A percentile compares a stretch with the other conserved stretches of the same genome.
Conservation (phyloP, 2,797 vertebrate genomes). For the Lindbergichthys nudifrons region DNA sequence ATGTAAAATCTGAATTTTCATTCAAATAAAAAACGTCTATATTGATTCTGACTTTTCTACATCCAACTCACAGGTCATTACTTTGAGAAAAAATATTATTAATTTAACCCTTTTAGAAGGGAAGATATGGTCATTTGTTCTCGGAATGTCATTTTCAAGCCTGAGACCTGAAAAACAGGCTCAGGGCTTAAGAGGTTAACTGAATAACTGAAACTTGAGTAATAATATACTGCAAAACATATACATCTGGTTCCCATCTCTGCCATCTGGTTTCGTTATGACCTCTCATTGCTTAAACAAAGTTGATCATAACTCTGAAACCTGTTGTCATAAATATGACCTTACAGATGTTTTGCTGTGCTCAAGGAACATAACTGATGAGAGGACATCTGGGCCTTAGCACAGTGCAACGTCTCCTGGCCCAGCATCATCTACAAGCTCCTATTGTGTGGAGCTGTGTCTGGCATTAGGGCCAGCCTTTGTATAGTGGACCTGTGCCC, state of each 20-base stretch:
- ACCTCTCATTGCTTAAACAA: conserved; percentile 20
- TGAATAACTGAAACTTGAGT: conserved; percentile 13
- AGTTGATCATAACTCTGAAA: conserved; percentile 22
- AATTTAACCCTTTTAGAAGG: too few species aligned
- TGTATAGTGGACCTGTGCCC: conserved; percentile 49
- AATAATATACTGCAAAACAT: conserved; percentile 1
- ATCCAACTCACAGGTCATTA: too few species aligned
- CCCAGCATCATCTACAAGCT: conserved; percentile 24
- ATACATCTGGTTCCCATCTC: conserved; percentile 10
- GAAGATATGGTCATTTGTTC: too few species aligned
- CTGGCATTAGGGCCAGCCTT: conserved; percentile 38
- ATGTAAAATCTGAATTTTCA: too few species aligned
- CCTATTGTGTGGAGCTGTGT: conserved; percentile 43
- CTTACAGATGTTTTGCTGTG: conserved; percentile 32
- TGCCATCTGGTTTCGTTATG: conserved; percentile 15
- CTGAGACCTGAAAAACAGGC: too few species aligned
- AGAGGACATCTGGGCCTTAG: conserved; percentile 39
- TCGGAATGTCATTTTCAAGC: too few species aligned
- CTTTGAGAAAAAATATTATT: too few species aligned
- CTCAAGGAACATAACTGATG: conserved; percentile 14
- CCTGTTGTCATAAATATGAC: conserved; percentile 1
- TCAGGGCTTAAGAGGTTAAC: too few species aligned
- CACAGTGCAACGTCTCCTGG: conserved; percentile 8
- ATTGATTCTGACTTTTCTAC: too few species aligned
- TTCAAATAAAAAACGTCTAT: too few species aligned